Conservation (phyloP, 2,113 vertebrate genomes). For the Lepus timidus region DNA sequence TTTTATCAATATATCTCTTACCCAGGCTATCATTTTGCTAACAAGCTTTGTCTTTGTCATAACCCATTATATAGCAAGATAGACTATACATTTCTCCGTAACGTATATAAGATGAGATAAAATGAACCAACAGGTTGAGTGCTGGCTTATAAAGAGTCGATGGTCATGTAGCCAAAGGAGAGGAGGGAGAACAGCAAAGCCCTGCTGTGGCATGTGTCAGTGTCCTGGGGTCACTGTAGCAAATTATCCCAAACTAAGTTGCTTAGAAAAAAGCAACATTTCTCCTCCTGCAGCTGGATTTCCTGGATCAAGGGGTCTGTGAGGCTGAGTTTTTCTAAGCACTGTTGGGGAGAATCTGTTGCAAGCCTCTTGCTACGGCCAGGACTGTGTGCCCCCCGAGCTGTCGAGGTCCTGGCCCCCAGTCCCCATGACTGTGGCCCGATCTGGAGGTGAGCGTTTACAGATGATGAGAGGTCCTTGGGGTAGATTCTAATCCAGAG, state of each 20-base stretch:
- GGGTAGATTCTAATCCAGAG: background rate
- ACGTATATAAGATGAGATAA: background rate
- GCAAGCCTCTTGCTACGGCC: background rate
- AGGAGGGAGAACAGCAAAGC: accelerated
- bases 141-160: background rate
- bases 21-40: background rate
- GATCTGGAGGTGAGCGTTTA: background rate
- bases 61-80: background rate
- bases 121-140: background rate
- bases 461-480: background rate
- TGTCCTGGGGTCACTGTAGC: background rate
- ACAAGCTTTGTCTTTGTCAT: background rate
- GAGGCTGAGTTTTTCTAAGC: background rate
- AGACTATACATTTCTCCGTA: background rate
- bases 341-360: accelerated
- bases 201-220: accelerated
- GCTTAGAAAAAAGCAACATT: background rate
- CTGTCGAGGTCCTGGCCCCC: background rate
- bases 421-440: background rate
- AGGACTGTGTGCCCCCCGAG: background rate
- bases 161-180: no score
- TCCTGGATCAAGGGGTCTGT: background rate
- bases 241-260: no score
- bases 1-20: background rate
- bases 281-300: background rate